phyloP scores from a whole-genome alignment of 1,140 invertebrate species.

The Notospermus geniculatus region DNA sequence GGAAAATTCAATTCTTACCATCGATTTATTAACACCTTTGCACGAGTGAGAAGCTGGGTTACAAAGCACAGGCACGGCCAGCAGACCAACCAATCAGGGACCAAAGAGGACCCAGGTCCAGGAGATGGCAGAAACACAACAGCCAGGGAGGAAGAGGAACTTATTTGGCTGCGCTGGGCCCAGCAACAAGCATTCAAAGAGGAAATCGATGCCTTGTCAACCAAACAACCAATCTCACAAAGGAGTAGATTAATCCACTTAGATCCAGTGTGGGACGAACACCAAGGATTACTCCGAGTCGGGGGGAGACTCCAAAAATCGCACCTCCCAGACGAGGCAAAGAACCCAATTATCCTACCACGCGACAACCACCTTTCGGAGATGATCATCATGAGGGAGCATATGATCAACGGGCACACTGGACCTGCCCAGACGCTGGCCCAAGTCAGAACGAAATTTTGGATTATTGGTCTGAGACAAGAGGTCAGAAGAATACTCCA shows the following conservation, averaged over 20 bases:
- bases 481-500: not conserved
- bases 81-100: no score
- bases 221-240: not conserved
- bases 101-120: no score
- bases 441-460: not conserved
- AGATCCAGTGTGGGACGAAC: constrained; percentile 1
- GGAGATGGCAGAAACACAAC: no score
- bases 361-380: not conserved
- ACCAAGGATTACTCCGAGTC: not conserved
- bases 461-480: not conserved
- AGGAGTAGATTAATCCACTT: not conserved
- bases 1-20: no score
- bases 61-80: no score
- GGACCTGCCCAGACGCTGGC: not conserved
- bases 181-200: not conserved
- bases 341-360: not conserved
- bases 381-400: not conserved
- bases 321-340: not conserved
- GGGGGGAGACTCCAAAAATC: not conserved
- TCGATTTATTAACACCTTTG: no score
- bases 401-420: not conserved
- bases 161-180: not conserved
- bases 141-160: no score
- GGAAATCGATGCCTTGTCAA: not conserved
- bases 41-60: no score